Base-by-base conservation (phyloP, 2,888 invertebrate species). In the Cerastis leucographa region DNA sequence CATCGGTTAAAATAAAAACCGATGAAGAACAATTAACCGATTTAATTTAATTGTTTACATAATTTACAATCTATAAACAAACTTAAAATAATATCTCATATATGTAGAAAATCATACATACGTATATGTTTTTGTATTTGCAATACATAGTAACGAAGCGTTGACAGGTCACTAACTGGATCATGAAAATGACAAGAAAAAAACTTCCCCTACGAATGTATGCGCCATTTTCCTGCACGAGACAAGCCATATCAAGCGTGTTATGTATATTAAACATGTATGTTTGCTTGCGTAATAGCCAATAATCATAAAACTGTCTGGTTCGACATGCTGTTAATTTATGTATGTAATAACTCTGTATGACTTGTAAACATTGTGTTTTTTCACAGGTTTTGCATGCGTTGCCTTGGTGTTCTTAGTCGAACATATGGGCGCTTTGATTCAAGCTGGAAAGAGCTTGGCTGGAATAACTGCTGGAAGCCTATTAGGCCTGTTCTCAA, bases 401-500 rank as follows among this genome's bases (percentile, higher is more conserved):
- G 98, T 98, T 2, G 97, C 96, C 0, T 90, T 98, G 56, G 98
- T 98, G 0, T 98, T 98, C 91, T 93, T 98, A 40, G 98, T 98
- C 0, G 98, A 98, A 89, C 97, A 97, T 89, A 97, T 98, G 95
- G 98, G 97, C 14, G 97, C 98, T 19, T 92, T 98, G 40, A 97
- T 98, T 76, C 98, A 98, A 95, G 98, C 98, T 5, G 97, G 97
- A 0, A 98, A 97, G 89, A 98, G 98, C 89, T 93, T 98, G 71
- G 97, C 97, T 0, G 97, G 98, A 0, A 98, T 98, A 84, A 98
- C 98, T 0, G 98, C 98, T 1, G 98, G 98, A 8, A 98, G 98
- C 76, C 93, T 98, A 2, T 93, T 98, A 8, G 98, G 98, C 0
- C 95, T 98, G 54, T 98, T 98, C 91, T 97, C 98, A 0, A 96